Evolutionary conservation across 23 tunicate species (phyloP).

Genomic region (Styela clava): DNA sequence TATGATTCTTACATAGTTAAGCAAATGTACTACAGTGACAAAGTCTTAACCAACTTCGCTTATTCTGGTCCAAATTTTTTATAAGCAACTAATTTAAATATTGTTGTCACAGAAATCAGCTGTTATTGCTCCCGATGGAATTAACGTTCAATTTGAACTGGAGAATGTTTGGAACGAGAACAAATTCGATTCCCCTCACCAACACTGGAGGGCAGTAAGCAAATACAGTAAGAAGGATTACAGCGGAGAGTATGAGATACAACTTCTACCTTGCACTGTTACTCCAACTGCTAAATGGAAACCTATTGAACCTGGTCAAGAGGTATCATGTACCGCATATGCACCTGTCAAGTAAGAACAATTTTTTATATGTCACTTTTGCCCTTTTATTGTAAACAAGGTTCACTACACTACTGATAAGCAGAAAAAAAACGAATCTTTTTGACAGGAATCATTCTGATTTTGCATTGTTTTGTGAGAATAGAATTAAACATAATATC

Average conservation of each 20-base stretch:
- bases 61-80: no score
- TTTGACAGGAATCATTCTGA: no score
- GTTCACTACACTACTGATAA: no score
- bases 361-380: neutral
- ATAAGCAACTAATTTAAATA: no score
- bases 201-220: conserved; percentile 96
- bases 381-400: no score
- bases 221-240: conserved; percentile 96
- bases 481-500: no score
- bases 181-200: conserved; percentile 89
- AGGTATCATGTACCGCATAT: conserved; percentile 74
- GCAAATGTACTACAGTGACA: no score
- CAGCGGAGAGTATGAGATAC: conserved; percentile 87
- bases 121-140: conserved; percentile 84
- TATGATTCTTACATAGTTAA: no score
- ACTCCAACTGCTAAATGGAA: conserved; percentile 78
- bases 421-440: no score
- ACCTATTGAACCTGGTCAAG: conserved; percentile 34
- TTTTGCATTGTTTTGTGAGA: no score
- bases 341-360: conserved; percentile 64
- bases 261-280: conserved; percentile 91
- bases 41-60: no score
- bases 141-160: conserved; percentile 72
- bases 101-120: conserved; percentile 63
- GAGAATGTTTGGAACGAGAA: conserved; percentile 69